These are phyloP conservation scores for Apistogramma diplotaenia DNA, from an alignment of 2,113 vertebrate genomes.

Conservation along the genomic window DNA sequence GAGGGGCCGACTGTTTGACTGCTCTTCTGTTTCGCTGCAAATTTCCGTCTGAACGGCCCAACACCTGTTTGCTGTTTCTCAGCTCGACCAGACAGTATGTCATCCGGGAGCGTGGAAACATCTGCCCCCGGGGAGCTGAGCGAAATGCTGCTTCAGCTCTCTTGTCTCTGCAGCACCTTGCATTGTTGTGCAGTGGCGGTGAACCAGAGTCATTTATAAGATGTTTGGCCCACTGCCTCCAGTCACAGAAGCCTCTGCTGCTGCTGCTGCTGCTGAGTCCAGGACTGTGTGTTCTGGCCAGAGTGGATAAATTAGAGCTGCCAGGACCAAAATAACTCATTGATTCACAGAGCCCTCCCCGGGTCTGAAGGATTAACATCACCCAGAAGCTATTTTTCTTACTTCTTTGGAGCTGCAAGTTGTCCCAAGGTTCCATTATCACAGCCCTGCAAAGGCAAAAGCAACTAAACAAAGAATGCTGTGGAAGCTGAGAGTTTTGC, in stretches of 20 bases:
- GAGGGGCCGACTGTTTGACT: slow-evolving; percentile 11
- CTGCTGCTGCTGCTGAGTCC: neutral
- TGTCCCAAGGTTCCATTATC: slow-evolving; percentile 1
- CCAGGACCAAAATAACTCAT: slow-evolving; percentile 55
- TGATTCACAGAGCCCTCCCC: slow-evolving; percentile 28
- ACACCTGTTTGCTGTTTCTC: slow-evolving; percentile 45
- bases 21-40: neutral
- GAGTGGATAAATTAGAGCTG: slow-evolving; percentile 8
- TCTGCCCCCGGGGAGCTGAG: slow-evolving; percentile 7
- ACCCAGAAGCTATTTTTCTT: slow-evolving; percentile 22
- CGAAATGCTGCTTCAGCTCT: slow-evolving; percentile 16
- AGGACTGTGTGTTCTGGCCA: slow-evolving; percentile 15
- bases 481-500: neutral
- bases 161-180: slow-evolving; percentile 27
- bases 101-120: slow-evolving; percentile 5
- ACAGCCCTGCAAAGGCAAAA: neutral
- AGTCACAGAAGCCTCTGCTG: slow-evolving; percentile 10
- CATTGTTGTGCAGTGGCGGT: slow-evolving; percentile 20
- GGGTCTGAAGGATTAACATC: slow-evolving; percentile 20
- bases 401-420: neutral
- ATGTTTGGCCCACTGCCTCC: slow-evolving; percentile 22
- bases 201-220: slow-evolving; percentile 31
- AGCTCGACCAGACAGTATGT: slow-evolving; percentile 26
- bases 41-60: slow-evolving; percentile 27
- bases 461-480: neutral